Evolutionary conservation across 1,140 invertebrate genomes (phyloP).

Genomic region (Mactra quadrangularis): DNA sequence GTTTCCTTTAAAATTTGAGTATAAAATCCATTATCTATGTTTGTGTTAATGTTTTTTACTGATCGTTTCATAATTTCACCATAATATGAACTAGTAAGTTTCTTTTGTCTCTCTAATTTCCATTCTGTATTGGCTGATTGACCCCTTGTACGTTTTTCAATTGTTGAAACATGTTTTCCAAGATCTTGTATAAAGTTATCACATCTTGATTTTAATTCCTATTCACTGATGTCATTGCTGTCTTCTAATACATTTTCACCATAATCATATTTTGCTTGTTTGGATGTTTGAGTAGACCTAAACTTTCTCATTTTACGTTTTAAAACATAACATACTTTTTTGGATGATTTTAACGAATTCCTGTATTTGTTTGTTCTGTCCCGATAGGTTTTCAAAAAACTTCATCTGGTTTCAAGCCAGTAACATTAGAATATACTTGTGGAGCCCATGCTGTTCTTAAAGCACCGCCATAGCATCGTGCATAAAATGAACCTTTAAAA

Average conservation of each 20-base stretch:
- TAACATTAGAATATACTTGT: not conserved
- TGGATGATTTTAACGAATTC: not conserved
- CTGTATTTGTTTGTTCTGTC: not conserved
- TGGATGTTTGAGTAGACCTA: not conserved
- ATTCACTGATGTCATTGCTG: not conserved
- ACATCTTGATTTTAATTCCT: conserved; percentile 1
- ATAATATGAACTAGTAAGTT: conserved; percentile 5
- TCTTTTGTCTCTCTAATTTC: not conserved
- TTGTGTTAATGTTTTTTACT: not conserved
- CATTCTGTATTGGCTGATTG: not conserved
- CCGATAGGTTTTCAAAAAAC: conserved; percentile 4
- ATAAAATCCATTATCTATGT: not conserved
- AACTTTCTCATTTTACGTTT: conserved; percentile 9
- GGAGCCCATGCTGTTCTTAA: not conserved
- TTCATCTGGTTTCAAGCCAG: not conserved
- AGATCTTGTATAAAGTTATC: not conserved
- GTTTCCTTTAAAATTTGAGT: not conserved
- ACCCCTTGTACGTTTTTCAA: not conserved
- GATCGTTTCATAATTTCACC: not conserved
- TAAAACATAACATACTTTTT: conserved; percentile 3
- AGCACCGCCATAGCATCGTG: conserved; percentile 8
- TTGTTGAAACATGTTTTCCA: not conserved
- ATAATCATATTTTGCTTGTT: conserved; percentile 26
- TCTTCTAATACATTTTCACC: conserved; percentile 20
- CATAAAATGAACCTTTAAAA: conserved; percentile 13